These are phyloP conservation scores for Caenorhabditis afra DNA, from an alignment of 2,888 invertebrate genomes.

Conservation along the genomic window DNA sequence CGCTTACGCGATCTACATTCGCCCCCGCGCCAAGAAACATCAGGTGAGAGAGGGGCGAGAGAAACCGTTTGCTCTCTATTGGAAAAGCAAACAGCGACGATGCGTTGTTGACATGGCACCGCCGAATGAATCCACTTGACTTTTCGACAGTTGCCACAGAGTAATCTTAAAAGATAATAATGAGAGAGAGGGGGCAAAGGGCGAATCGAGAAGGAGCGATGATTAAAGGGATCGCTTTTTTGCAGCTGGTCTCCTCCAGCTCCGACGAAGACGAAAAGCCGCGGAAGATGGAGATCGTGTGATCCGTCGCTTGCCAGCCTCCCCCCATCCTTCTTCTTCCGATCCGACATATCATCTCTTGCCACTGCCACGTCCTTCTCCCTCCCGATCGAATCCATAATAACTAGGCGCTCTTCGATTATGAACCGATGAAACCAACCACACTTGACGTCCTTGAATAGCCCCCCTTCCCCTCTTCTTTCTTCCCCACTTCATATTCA, in stretches of 20 bases:
- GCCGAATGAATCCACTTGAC: constrained; percentile 33
- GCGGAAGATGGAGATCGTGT: constrained; percentile 60
- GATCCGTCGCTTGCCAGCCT: background rate
- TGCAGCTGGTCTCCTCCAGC: constrained; percentile 53
- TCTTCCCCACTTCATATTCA: constrained; percentile 29
- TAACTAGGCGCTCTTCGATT: constrained; percentile 48
- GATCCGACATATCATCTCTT: constrained; percentile 54
- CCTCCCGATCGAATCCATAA: constrained; percentile 43
- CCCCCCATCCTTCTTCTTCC: too few relatives aligned
- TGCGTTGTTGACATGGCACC: constrained; percentile 40
- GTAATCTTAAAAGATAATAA: constrained; percentile 45
- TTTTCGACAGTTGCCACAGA: constrained; percentile 45
- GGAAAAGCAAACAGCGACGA: constrained; percentile 35
- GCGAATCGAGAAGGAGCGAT: background rate
- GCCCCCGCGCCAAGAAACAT: constrained; percentile 70
- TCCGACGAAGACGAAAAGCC: constrained; percentile 56
- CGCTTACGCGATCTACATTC: constrained; percentile 79
- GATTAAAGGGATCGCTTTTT: background rate
- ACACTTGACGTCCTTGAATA: constrained; percentile 56
- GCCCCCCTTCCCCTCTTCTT: constrained; percentile 9
- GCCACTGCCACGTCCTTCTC: constrained; percentile 48
- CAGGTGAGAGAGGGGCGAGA: constrained; percentile 46
- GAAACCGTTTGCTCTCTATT: constrained; percentile 53
- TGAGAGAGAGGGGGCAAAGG: background rate
- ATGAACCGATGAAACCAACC: constrained; percentile 57